A percentile compares a stretch with the other conserved stretches of the same genome.
phyloP scores from a whole-genome alignment of 2,113 vertebrate genomes.

The Athene cunicularia region DNA sequence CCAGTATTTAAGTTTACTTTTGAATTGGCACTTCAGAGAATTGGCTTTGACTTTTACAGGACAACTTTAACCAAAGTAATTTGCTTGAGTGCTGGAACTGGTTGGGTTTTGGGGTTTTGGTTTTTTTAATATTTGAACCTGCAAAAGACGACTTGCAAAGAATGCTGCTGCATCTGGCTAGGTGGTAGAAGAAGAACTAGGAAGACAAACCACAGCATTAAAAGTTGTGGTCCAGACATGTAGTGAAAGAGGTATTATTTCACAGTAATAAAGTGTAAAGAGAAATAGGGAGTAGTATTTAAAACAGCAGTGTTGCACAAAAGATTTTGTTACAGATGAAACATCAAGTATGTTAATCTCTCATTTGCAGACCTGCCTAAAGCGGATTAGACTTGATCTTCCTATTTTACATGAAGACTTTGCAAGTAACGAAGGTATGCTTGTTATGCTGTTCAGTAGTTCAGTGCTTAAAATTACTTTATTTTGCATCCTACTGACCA shows the following conservation, averaged over 20 bases:
- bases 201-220: background rate
- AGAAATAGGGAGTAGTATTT: background rate
- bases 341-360: background rate
- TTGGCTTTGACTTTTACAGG: background rate
- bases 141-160: background rate
- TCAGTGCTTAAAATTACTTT: background rate
- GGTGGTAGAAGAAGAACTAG: background rate
- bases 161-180: background rate
- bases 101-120: background rate
- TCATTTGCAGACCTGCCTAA: constrained; percentile 89
- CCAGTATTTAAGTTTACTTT: background rate
- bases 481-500: background rate
- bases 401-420: constrained; percentile 90
- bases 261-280: background rate
- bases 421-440: constrained; percentile 70
- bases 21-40: background rate
- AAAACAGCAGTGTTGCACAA: background rate
- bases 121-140: background rate
- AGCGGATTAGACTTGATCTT: constrained; percentile 93
- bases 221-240: background rate
- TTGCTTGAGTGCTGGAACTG: background rate
- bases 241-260: background rate
- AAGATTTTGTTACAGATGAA: background rate
- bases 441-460: background rate
- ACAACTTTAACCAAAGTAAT: background rate